Evolutionary conservation across 2,888 invertebrate genomes (phyloP).

Genomic region (Hymenopus coronatus): DNA sequence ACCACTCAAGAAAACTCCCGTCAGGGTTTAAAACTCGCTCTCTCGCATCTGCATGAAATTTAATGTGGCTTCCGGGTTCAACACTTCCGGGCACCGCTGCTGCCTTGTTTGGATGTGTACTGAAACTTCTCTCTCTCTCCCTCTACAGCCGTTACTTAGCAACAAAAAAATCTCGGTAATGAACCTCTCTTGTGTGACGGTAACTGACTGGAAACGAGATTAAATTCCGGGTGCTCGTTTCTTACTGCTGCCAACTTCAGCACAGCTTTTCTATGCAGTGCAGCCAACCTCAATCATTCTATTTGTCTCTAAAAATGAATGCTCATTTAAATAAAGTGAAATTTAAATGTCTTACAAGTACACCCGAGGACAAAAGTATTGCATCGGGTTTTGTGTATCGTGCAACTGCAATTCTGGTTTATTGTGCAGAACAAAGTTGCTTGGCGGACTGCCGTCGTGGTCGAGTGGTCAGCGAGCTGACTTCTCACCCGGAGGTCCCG

Average conservation of each 20-base stretch:
- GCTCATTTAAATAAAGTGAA: too few species aligned
- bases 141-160: background rate
- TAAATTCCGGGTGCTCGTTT: background rate
- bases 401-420: too few species aligned
- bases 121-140: background rate
- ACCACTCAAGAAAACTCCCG: background rate
- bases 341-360: too few species aligned
- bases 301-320: too few species aligned
- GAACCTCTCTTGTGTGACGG: background rate
- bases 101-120: background rate
- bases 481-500: too few species aligned
- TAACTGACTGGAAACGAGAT: slow-evolving; percentile 1
- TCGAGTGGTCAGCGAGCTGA: too few species aligned
- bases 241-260: background rate
- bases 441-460: too few species aligned
- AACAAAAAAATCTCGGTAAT: background rate
- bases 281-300: background rate
- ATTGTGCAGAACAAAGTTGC: too few species aligned
- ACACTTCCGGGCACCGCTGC: background rate
- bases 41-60: background rate
- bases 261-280: background rate
- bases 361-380: too few species aligned
- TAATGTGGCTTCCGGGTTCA: background rate
- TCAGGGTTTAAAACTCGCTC: background rate
- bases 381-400: too few species aligned